Evolutionary conservation across 23 tunicate genomes (phyloP).

Genomic region (Corella eumyota): DNA sequence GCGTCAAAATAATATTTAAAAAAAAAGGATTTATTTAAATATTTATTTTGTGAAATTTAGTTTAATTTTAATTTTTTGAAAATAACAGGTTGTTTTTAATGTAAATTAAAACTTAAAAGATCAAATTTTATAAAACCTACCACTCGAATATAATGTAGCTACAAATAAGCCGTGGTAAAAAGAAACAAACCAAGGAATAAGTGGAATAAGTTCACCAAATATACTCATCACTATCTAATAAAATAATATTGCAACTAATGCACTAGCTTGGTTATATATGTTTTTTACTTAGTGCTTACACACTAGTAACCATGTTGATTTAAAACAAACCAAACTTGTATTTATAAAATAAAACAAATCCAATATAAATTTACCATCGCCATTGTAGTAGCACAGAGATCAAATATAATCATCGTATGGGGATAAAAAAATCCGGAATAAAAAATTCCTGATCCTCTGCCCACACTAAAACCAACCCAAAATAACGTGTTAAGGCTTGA

Average conservation of each 20-base stretch:
- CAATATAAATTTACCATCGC: conserved; percentile 64
- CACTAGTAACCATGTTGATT: too few relatives aligned
- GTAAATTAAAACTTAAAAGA: too few relatives aligned
- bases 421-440: conserved; percentile 67
- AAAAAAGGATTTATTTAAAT: not conserved
- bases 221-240: conserved; percentile 46
- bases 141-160: conserved; percentile 58
- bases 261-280: not conserved
- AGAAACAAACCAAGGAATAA: conserved; percentile 46
- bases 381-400: conserved; percentile 47
- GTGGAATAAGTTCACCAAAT: conserved; percentile 41
- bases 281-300: not conserved
- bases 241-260: not conserved
- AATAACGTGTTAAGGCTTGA: conserved; percentile 67
- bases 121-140: conserved; percentile 11
- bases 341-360: too few relatives aligned
- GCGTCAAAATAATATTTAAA: not conserved
- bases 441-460: conserved; percentile 85
- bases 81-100: too few relatives aligned
- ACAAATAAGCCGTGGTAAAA: conserved; percentile 51
- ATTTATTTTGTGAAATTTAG: not conserved
- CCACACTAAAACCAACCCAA: conserved; percentile 92
- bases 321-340: too few relatives aligned
- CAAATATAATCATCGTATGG: conserved; percentile 48
- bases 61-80: too few relatives aligned